Conservation (phyloP, 2,888 invertebrate genomes). For the Drosophila eohydei region DNA sequence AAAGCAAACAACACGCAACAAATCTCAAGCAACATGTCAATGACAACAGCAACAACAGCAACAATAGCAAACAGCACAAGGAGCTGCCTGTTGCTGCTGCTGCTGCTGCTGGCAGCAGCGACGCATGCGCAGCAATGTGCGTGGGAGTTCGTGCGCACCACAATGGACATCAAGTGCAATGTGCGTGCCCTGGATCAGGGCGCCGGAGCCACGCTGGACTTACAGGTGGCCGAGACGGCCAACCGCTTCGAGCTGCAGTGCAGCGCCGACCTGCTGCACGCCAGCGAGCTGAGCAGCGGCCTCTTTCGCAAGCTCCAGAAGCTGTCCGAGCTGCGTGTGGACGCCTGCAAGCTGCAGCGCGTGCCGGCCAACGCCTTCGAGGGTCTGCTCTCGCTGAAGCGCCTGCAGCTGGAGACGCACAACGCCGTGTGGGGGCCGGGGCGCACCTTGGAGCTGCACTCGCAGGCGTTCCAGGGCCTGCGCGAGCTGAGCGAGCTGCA, state of each 20-base stretch:
- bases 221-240: constrained; percentile 88
- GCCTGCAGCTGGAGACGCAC: constrained; percentile 91
- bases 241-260: constrained; percentile 91
- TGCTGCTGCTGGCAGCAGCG: constrained; percentile 44
- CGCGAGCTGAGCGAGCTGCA: constrained; percentile 92
- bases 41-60: constrained; percentile 31
- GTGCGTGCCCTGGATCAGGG: constrained; percentile 81
- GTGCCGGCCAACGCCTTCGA: constrained; percentile 92
- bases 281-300: constrained; percentile 90
- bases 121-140: constrained; percentile 84
- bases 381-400: constrained; percentile 91
- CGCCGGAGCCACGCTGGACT: constrained; percentile 65
- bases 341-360: constrained; percentile 92
- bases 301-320: constrained; percentile 90
- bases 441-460: constrained; percentile 90
- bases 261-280: constrained; percentile 91
- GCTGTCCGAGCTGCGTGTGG: constrained; percentile 90
- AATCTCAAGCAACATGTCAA: constrained; percentile 38
- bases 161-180: constrained; percentile 84
- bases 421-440: constrained; percentile 92
- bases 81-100: constrained; percentile 69
- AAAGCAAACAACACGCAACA: constrained; percentile 20
- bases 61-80: constrained; percentile 21
- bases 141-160: constrained; percentile 84
- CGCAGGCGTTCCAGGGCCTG: constrained; percentile 90